Evolutionary conservation across 92 coral and sea anemone species (phyloP).

Genomic region (Blastomussa wellsi): DNA sequence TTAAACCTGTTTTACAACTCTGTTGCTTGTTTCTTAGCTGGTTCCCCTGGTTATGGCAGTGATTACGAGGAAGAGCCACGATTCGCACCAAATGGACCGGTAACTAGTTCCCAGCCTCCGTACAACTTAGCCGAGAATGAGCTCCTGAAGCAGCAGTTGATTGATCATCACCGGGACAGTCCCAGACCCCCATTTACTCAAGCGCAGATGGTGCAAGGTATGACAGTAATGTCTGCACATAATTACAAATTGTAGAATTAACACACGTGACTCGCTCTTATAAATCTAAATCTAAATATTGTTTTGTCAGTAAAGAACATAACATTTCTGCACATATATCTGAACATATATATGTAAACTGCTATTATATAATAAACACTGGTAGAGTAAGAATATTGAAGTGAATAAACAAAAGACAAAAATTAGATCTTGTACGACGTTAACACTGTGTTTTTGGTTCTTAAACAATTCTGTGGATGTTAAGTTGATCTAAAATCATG

Average conservation of each 20-base stretch:
- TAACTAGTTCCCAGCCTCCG: constrained; percentile 60
- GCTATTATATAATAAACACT: background rate
- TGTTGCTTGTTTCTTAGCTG: background rate
- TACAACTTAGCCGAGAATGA: constrained; percentile 60
- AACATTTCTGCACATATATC: too few species aligned
- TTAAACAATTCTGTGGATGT: background rate
- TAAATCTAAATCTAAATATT: too few species aligned
- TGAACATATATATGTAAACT: background rate
- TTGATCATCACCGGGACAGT: constrained; percentile 77
- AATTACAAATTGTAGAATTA: background rate
- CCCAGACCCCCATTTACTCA: constrained; percentile 71
- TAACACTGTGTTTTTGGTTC: background rate
- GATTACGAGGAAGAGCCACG: constrained; percentile 82
- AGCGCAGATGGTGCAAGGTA: constrained; percentile 81
- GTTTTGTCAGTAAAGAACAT: too few species aligned
- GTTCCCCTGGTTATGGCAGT: constrained; percentile 71
- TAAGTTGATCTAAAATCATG: background rate
- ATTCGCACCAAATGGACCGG: constrained; percentile 75
- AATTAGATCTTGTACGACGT: background rate
- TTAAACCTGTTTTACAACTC: background rate
- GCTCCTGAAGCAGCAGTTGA: constrained; percentile 69
- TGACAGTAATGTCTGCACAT: background rate
- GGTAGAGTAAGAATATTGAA: background rate
- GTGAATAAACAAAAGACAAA: background rate
- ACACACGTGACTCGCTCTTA: too few species aligned